phyloP scores from a whole-genome alignment of 2,888 invertebrate genomes.

The Dendrolimus pini region DNA sequence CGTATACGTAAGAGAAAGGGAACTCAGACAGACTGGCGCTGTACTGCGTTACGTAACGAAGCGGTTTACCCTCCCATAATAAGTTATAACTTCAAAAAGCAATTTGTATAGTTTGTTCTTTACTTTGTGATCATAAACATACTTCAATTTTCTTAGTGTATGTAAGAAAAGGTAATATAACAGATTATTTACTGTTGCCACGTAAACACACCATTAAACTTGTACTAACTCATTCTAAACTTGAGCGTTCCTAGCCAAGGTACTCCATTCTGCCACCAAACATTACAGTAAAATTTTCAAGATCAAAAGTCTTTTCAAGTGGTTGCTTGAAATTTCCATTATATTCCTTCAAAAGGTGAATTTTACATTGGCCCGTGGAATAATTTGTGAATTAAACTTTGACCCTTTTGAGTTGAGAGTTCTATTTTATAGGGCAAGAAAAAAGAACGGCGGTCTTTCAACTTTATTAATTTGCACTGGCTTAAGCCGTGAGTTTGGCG shows the following conservation, averaged over 20 bases:
- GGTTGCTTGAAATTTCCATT: conserved; percentile 64
- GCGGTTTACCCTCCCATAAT: no score
- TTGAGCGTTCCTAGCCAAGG: neutral
- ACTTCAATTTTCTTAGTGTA: no score
- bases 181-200: no score
- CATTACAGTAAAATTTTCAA: conserved; percentile 50
- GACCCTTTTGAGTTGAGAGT: conserved; percentile 13
- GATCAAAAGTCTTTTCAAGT: conserved; percentile 63
- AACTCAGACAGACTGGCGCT: no score
- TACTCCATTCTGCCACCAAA: conserved; percentile 28
- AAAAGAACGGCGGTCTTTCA: neutral
- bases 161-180: no score
- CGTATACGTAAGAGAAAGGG: no score
- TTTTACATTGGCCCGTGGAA: conserved; percentile 39
- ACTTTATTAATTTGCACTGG: neutral
- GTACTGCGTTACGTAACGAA: no score
- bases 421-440: conserved; percentile 1
- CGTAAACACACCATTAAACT: no score
- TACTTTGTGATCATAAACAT: no score
- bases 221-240: no score
- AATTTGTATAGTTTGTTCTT: no score
- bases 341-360: conserved; percentile 53
- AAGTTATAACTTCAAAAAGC: no score
- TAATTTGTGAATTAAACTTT: conserved; percentile 37
- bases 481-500: neutral